Conservation (phyloP, 2,888 invertebrate species). For the Chrysina gloriosa region DNA sequence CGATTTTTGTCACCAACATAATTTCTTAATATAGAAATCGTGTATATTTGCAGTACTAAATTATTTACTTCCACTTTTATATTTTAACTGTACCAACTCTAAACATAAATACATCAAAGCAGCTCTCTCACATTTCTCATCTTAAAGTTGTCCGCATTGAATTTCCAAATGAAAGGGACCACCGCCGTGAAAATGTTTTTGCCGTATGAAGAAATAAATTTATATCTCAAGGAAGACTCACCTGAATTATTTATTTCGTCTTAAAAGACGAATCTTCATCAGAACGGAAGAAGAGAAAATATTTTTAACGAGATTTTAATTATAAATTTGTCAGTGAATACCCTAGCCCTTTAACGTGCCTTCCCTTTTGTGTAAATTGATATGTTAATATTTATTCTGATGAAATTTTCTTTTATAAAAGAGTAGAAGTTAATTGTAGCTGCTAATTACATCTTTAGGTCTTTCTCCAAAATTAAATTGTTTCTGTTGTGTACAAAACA, state of each 20-base stretch:
- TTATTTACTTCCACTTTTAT: not conserved
- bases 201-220: not conserved
- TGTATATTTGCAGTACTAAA: not conserved
- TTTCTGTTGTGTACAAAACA: no score
- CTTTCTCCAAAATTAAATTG: no score
- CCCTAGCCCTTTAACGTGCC: not conserved
- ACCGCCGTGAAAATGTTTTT: no score
- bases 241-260: not conserved
- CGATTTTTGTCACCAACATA: no score
- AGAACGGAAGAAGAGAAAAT: not conserved
- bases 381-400: not conserved
- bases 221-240: not conserved
- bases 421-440: no score
- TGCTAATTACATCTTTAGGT: no score
- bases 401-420: not conserved
- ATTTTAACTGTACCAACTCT: not conserved
- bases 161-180: not conserved
- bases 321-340: not conserved
- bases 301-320: conserved; percentile 11
- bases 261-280: not conserved
- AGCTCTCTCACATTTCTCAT: not conserved
- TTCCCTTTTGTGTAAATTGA: not conserved
- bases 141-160: no score
- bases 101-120: not conserved
- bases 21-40: no score